phyloP scores from a whole-genome alignment of 2,797 vertebrate species.

The Chelon auratus region DNA sequence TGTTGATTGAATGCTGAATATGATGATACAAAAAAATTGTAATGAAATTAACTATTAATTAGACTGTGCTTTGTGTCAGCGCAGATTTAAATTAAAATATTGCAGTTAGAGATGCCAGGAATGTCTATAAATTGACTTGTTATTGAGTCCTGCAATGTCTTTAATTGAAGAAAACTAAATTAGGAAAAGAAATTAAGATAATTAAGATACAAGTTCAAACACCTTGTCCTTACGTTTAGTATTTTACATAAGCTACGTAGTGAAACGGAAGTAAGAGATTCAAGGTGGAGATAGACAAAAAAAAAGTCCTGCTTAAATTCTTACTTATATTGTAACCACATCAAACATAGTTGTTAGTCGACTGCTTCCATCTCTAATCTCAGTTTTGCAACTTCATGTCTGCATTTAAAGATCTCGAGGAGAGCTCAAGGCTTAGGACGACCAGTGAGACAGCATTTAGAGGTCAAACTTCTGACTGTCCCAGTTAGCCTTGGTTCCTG shows the following conservation, averaged over 20 bases:
- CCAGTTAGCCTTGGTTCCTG: not conserved
- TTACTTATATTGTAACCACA: not conserved
- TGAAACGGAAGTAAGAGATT: slow-evolving; percentile 8
- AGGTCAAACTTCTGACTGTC: not conserved
- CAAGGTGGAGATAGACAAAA: not conserved
- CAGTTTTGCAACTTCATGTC: not conserved
- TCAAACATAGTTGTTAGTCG: not conserved
- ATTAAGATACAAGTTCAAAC: slow-evolving; percentile 12
- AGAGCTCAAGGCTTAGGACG: too few relatives aligned
- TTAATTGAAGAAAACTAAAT: not conserved
- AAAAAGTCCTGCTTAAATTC: not conserved
- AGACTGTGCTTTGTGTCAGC: slow-evolving; percentile 9
- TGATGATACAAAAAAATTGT: slow-evolving; percentile 1
- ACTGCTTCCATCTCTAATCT: not conserved
- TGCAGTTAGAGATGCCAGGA: not conserved
- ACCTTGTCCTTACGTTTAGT: not conserved
- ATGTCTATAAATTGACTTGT: not conserved
- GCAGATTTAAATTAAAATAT: slow-evolving; percentile 20
- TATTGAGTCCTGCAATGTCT: not conserved
- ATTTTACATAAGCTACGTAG: slow-evolving; percentile 24
- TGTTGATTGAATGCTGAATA: slow-evolving; percentile 32
- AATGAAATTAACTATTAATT: not conserved
- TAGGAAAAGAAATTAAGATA: not conserved
- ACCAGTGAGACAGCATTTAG: not conserved
- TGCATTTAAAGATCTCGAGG: not conserved